Percentiles rank a stretch among this genome's conserved stretches.
Conservation (phyloP, 2,888 invertebrate genomes). For the Caenorhabditis plicata region DNA sequence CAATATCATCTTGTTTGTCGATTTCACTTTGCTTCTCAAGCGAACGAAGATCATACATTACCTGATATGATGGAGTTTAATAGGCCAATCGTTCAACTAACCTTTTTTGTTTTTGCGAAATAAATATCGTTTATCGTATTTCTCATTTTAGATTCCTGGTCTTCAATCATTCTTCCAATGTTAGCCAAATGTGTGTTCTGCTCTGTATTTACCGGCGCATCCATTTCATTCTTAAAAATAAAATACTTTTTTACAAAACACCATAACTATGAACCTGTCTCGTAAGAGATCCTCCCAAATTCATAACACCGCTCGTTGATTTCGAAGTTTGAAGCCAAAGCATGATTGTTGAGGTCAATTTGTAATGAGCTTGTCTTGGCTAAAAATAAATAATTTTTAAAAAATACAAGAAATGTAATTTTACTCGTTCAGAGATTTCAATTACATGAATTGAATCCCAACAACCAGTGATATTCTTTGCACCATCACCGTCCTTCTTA, state of each 20-base stretch:
- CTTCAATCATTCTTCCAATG: constrained; percentile 97
- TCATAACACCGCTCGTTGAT: constrained; percentile 92
- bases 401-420: not conserved
- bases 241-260: not conserved
- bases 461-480: constrained; percentile 96
- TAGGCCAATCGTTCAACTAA: not conserved
- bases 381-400: constrained; percentile 6
- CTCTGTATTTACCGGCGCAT: constrained; percentile 85
- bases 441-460: constrained; percentile 99
- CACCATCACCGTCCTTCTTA: constrained; percentile 97
- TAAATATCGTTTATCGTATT: constrained; percentile 97
- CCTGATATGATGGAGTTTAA: constrained; percentile 13
- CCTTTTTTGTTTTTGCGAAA: constrained; percentile 84
- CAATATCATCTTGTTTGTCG: constrained; percentile 41
- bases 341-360: constrained; percentile 98
- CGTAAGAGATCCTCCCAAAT: constrained; percentile 94
- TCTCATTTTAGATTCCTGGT: constrained; percentile 99
- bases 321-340: constrained; percentile 93
- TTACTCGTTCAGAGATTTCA: constrained; percentile 76
- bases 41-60: constrained; percentile 46
- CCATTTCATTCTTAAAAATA: constrained; percentile 78
- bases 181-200: constrained; percentile 95
- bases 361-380: constrained; percentile 72
- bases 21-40: constrained; percentile 39
- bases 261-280: constrained; percentile 76